Evolutionary conservation across 2,113 vertebrate species (phyloP).

Genomic region (Pelecanoides urinatrix): DNA sequence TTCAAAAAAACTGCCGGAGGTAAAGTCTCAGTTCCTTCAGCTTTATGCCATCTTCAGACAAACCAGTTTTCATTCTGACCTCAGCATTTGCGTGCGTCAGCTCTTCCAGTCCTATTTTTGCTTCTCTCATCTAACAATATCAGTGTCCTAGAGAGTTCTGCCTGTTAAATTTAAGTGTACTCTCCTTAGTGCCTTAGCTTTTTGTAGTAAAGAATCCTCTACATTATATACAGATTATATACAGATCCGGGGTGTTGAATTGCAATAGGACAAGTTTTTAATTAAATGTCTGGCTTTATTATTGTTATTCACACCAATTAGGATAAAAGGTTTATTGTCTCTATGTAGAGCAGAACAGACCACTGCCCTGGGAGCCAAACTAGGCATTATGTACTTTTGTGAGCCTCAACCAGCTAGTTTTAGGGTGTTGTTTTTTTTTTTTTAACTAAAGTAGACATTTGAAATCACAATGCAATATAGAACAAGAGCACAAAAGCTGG

Average conservation of each 20-base stretch:
- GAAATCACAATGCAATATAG: background rate
- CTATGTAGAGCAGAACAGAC: background rate
- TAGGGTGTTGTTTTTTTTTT: background rate
- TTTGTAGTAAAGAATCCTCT: background rate
- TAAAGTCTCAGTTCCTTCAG: conserved; percentile 42
- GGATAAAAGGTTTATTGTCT: background rate
- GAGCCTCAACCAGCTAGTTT: background rate
- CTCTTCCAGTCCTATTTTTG: conserved; percentile 55
- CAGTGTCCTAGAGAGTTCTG: conserved; percentile 55
- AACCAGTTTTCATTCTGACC: conserved; percentile 59
- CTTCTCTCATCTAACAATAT: conserved; percentile 54
- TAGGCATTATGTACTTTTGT: background rate
- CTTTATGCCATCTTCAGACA: conserved; percentile 53
- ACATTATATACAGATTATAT: background rate
- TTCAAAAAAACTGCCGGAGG: conserved; percentile 52
- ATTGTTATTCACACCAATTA: background rate
- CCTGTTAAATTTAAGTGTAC: conserved; percentile 13
- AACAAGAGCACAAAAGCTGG: background rate
- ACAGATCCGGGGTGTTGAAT: background rate
- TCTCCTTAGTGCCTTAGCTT: background rate
- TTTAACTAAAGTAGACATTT: background rate
- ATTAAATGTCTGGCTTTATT: background rate
- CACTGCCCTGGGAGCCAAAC: background rate
- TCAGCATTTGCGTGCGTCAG: conserved; percentile 57
- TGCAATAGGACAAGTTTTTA: background rate